phyloP scores from a whole-genome alignment of 2,797 vertebrate species.

The Xenops minutus region DNA sequence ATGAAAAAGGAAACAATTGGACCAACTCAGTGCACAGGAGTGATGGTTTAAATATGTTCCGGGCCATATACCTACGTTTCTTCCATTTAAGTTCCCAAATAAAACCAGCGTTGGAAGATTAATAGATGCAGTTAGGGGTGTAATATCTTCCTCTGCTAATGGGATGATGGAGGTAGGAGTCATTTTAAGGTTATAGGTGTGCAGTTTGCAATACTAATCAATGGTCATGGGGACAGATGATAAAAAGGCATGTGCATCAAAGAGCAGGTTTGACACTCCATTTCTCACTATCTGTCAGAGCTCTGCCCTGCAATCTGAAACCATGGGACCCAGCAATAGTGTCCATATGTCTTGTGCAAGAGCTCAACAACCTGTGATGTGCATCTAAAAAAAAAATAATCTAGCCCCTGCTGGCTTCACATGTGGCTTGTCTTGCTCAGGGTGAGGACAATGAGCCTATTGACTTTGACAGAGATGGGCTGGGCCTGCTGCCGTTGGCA shows the following conservation, averaged over 20 bases:
- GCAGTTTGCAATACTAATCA: background rate
- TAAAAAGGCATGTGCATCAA: background rate
- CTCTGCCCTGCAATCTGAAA: background rate
- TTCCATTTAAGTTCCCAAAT: constrained; percentile 5
- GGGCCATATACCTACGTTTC: background rate
- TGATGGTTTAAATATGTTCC: constrained; percentile 38
- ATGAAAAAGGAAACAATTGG: constrained; percentile 50
- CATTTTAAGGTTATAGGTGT: constrained; percentile 12
- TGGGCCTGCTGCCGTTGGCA: background rate
- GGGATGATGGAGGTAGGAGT: background rate
- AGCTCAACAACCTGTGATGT: background rate
- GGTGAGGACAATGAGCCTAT: background rate
- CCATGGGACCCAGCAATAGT: background rate
- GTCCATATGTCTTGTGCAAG: background rate
- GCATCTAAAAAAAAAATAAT: background rate
- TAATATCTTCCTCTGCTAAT: constrained; percentile 15
- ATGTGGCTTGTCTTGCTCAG: background rate
- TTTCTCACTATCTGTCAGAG: background rate
- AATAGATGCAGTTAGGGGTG: background rate
- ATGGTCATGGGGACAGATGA: background rate
- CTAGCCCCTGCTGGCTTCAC: rapidly evolving
- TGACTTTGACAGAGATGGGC: background rate
- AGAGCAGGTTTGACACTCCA: background rate
- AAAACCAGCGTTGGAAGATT: background rate
- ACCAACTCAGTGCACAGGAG: constrained; percentile 36